Conservation (phyloP, 2,888 invertebrate genomes). For the Cremastinae sp. region DNA sequence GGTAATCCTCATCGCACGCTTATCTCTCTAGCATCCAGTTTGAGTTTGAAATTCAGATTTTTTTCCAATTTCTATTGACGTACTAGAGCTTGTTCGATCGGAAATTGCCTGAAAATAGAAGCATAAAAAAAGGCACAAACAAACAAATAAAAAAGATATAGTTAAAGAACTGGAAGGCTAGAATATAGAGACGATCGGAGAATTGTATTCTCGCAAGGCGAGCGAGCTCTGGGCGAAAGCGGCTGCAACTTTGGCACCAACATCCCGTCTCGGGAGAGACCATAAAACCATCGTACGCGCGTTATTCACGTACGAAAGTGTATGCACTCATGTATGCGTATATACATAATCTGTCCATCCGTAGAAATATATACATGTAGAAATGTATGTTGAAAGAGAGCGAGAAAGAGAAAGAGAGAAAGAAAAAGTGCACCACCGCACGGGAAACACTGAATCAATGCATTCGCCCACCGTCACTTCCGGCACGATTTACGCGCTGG, state of each 20-base stretch:
- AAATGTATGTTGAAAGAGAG: conserved; percentile 5
- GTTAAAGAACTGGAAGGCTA: no score
- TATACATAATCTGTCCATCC: neutral
- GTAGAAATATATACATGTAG: conserved; percentile 13
- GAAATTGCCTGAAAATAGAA: no score
- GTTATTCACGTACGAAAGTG: neutral
- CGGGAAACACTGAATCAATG: conserved; percentile 62
- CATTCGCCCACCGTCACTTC: conserved; percentile 63
- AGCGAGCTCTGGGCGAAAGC: neutral
- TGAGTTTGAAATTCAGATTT: no score
- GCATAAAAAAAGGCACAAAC: no score
- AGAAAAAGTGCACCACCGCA: conserved; percentile 50
- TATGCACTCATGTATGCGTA: neutral
- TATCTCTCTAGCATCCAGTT: conserved; percentile 20
- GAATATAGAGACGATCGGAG: no score
- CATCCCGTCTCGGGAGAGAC: conserved; percentile 28
- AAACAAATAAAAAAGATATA: no score
- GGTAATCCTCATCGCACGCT: conserved; percentile 20
- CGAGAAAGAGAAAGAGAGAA: conserved; percentile 8
- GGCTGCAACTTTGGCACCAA: conserved; percentile 27
- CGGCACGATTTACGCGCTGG: conserved; percentile 61
- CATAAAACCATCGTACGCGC: conserved; percentile 40
- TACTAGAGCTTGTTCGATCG: no score
- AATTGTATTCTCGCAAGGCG: no score
- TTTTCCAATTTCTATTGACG: conserved; percentile 20